A percentile compares a stretch with the other conserved stretches of the same genome.
phyloP scores from a whole-genome alignment of 2,888 invertebrate genomes.

The Panopea generosa region DNA sequence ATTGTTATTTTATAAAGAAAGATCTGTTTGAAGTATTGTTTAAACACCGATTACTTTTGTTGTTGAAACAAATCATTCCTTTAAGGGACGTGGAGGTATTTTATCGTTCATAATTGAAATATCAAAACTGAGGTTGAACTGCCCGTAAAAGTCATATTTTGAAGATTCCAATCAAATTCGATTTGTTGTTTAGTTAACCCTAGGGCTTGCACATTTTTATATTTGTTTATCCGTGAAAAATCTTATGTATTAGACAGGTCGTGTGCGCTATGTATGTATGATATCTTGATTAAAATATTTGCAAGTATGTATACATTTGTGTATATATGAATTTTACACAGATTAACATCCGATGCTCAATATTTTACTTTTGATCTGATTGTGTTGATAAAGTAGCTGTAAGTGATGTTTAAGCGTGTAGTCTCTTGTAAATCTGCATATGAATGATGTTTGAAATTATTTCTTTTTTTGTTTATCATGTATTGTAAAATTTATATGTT shows the following conservation, averaged over 20 bases:
- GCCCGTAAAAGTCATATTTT: background rate
- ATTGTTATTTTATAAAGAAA: too few species aligned
- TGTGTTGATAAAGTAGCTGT: too few species aligned
- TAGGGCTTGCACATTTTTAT: slow-evolving; percentile 25
- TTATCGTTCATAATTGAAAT: slow-evolving; percentile 29
- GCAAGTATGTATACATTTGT: slow-evolving; percentile 14
- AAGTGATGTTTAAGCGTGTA: too few species aligned
- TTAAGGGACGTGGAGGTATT: slow-evolving; percentile 22
- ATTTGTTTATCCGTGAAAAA: slow-evolving; percentile 27
- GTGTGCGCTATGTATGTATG: slow-evolving; percentile 10
- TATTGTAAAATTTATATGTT: too few species aligned
- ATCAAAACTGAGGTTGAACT: slow-evolving; percentile 3
- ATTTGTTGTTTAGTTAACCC: slow-evolving; percentile 28
- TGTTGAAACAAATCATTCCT: slow-evolving; percentile 2
- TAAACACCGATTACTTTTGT: too few species aligned
- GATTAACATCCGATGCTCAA: too few species aligned
- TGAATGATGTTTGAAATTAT: too few species aligned
- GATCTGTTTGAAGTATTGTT: too few species aligned
- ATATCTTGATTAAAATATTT: slow-evolving; percentile 12
- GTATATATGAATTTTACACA: too few species aligned
- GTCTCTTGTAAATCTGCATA: too few species aligned
- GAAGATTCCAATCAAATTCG: slow-evolving; percentile 36
- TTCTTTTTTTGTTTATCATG: too few species aligned
- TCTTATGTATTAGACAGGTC: slow-evolving; percentile 25
- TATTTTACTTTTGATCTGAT: too few species aligned